These are phyloP conservation scores for Poicephalus meyeri DNA, from an alignment of 2,113 vertebrate species.

Conservation along the genomic window DNA sequence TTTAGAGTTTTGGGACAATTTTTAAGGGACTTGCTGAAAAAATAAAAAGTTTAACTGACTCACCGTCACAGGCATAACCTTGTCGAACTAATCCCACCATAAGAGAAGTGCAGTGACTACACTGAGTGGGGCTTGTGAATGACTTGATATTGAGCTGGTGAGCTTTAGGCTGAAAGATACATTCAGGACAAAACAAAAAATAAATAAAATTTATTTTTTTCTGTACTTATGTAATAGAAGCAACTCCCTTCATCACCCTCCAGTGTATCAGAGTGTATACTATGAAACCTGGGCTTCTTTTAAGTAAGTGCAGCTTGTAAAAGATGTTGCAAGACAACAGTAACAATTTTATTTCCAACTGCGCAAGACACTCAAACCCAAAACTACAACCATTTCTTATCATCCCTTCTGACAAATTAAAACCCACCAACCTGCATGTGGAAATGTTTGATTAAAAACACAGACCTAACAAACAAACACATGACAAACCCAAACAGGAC, in stretches of 20 bases:
- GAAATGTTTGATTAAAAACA: neutral
- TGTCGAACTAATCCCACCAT: constrained; percentile 96
- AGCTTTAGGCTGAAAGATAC: constrained; percentile 87
- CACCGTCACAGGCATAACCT: constrained; percentile 95
- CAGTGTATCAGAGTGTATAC: neutral
- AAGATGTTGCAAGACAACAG: neutral
- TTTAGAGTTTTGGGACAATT: neutral
- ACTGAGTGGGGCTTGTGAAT: constrained; percentile 93
- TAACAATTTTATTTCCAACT: neutral
- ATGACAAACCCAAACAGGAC: constrained; percentile 28
- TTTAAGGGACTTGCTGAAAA: neutral
- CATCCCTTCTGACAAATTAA: neutral
- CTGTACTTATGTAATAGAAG: neutral
- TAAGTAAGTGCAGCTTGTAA: neutral
- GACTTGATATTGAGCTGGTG: constrained; percentile 95
- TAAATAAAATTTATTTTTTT: neutral
- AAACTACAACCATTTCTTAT: neutral
- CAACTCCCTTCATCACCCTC: neutral
- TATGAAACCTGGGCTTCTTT: neutral
- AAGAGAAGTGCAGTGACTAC: constrained; percentile 94
- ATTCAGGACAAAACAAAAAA: constrained; percentile 11
- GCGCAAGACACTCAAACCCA: neutral
- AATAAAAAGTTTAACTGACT: constrained; percentile 38
- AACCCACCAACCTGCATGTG: neutral
- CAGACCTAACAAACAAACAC: constrained; percentile 25